Conservation (phyloP, 2,113 vertebrate species). For the Hemicordylus capensis region DNA sequence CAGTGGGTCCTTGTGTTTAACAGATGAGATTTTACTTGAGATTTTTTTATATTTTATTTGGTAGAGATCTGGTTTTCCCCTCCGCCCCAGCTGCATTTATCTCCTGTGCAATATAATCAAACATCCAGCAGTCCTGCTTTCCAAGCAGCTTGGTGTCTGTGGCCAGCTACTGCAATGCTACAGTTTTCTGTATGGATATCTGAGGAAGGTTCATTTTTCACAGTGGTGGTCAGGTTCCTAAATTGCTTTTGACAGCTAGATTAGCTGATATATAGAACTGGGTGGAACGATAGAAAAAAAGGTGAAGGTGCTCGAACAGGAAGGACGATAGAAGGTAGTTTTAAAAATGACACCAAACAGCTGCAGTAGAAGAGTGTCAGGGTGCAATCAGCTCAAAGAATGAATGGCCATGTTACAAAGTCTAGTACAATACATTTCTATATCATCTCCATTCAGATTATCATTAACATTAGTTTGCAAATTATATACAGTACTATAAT, state of each 20-base stretch:
- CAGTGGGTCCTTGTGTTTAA: background rate
- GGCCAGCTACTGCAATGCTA: background rate
- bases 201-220: constrained; percentile 55
- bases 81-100: background rate
- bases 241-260: constrained; percentile 62
- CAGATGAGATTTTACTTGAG: background rate
- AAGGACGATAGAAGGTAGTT: constrained; percentile 40
- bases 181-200: constrained; percentile 15
- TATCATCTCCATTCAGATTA: background rate
- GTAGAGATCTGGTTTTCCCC: background rate
- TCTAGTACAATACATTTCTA: background rate
- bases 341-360: constrained; percentile 34
- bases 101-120: background rate
- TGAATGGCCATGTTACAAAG: background rate
- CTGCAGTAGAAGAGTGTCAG: background rate
- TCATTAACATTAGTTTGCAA: background rate
- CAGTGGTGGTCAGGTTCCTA: constrained; percentile 48
- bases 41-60: background rate
- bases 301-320: constrained; percentile 63
- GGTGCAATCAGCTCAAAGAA: background rate
- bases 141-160: fast-evolving
- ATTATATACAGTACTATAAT: background rate
- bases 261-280: constrained; percentile 54
- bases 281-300: constrained; percentile 62
- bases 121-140: fast-evolving